These are phyloP conservation scores for Spilosoma lubricipeda DNA, from an alignment of 2,888 invertebrate genomes.

Conservation along the genomic window DNA sequence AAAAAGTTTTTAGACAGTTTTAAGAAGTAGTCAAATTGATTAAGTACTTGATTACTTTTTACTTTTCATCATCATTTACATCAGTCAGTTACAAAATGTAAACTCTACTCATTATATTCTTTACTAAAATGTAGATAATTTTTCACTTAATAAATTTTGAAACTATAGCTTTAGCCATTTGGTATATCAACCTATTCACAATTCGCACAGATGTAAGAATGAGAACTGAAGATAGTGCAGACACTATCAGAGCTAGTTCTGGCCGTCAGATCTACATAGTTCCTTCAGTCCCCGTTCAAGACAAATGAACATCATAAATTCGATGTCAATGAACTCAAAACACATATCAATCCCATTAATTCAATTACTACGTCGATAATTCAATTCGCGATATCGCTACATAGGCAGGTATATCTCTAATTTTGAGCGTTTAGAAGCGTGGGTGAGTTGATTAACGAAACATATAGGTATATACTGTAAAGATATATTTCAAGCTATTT, in stretches of 20 bases:
- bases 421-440: not conserved
- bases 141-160: not conserved
- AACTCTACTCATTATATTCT: not conserved
- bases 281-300: not conserved
- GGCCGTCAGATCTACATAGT: not conserved
- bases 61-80: no score
- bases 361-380: conserved; percentile 7
- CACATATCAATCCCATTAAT: not conserved
- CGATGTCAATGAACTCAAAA: conserved; percentile 2
- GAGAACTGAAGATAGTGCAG: no score
- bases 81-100: no score
- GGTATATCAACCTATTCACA: not conserved
- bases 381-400: conserved; percentile 7
- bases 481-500: not conserved
- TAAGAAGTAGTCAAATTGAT: not conserved
- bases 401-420: not conserved
- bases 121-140: not conserved
- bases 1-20: not conserved
- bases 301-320: not conserved
- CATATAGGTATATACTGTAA: not conserved
- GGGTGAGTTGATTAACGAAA: not conserved
- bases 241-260: not conserved
- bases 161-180: not conserved
- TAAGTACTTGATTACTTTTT: no score
- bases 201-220: no score